phyloP scores from a whole-genome alignment of 2,888 invertebrate genomes.

The Morpho achilles region DNA sequence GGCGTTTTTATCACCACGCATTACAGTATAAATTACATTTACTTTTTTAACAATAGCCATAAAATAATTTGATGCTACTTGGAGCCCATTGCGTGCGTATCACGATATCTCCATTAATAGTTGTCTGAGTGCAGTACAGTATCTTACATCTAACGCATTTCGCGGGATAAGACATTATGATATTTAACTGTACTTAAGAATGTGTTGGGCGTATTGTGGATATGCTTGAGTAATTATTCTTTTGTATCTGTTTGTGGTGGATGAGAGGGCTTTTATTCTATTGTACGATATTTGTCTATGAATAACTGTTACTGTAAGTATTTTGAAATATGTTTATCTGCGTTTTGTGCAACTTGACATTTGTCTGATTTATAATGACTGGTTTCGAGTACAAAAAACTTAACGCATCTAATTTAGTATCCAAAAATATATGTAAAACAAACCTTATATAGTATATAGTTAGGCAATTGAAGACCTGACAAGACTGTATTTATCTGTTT shows the following conservation, averaged over 20 bases:
- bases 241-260: conserved; percentile 1
- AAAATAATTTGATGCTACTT: conserved; percentile 15
- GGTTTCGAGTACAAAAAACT: background rate
- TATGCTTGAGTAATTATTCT: conserved; percentile 3
- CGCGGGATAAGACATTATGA: conserved; percentile 22
- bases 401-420: no score
- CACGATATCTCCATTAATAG: conserved; percentile 45
- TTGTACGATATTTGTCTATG: conserved; percentile 1
- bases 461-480: no score
- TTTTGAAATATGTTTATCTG: background rate
- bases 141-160: conserved; percentile 31
- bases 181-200: conserved; percentile 13
- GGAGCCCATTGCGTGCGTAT: conserved; percentile 26
- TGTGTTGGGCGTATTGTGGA: conserved; percentile 7
- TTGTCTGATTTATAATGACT: no score
- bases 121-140: conserved; percentile 35
- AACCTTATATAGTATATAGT: no score
- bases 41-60: conserved; percentile 21
- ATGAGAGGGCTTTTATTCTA: no score
- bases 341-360: background rate
- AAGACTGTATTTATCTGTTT: no score
- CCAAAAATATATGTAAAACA: no score
- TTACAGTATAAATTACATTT: conserved; percentile 8
- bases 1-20: conserved; percentile 6
- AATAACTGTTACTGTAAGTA: background rate